Base-by-base conservation (phyloP, 92 coral and sea anemone genomes). In the Phenganax stokvisi region DNA sequence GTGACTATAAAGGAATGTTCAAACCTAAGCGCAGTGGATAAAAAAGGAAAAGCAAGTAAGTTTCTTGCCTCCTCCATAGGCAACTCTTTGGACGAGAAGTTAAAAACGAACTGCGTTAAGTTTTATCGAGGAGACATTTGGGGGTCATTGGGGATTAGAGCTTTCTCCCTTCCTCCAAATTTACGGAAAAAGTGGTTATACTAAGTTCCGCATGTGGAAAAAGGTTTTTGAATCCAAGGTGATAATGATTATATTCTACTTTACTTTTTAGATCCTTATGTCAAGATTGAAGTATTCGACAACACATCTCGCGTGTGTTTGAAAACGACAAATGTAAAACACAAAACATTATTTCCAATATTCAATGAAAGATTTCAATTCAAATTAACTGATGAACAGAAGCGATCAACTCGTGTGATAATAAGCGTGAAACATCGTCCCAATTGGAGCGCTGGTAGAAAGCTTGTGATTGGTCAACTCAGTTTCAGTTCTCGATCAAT, bases 381-480 rank as follows among this genome's bases (percentile, higher is more conserved):
- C 79, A 60, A 55, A 15, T 84, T 94, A 9, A 84, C 86, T 9
- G 86, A 79, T 56, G 81, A 87, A 69, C 90, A 86, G 4, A 90
- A 92, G 58, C 92, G 92, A 57, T 88, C 87, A 27, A 91, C 88
- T 10, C 87, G 92, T 80, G 81, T 94, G 6, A 86, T 92, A 65
- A 71, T 94, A 0, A 93, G 96, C 10, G 98, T 94, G 71, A 94
- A 94, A 82, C 96, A 91, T 75, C 87, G 85, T 72, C 89, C 96
- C 51, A 65, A 47, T 64, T 79, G 72, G 74, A 55, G 60, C 52
- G 73, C 73, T 68, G 74, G 73, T 29, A 79, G 65, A n/a, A 79
- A 79, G 17, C 16, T 30, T 52, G 31, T 64, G 51, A 63, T 79
- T 54, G 83, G 83, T 79, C 83, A 79, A 53, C 73, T 79, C 51